These are phyloP conservation scores for Pollimyrus isidori DNA, from an alignment of 2,113 vertebrate genomes.

Conservation along the genomic window DNA sequence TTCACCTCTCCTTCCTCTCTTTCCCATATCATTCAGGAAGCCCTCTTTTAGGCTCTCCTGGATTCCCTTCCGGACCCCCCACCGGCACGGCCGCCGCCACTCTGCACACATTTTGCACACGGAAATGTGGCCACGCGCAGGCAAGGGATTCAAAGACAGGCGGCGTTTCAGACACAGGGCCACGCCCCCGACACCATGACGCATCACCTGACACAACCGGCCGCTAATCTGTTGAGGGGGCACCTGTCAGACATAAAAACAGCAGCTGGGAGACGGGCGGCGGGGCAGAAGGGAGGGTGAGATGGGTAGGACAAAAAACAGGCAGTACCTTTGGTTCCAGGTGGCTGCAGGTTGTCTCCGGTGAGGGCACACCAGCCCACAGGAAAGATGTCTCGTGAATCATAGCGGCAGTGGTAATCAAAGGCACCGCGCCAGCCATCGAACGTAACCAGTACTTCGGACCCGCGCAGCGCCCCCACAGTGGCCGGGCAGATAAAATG, in stretches of 20 bases:
- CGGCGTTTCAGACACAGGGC: neutral
- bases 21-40: neutral
- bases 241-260: neutral
- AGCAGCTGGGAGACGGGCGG: neutral
- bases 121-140: conserved; percentile 7
- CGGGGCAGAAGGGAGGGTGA: neutral
- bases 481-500: conserved; percentile 99
- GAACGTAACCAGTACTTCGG: conserved; percentile 95
- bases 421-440: conserved; percentile 98
- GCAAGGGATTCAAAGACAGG: neutral
- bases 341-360: conserved; percentile 97
- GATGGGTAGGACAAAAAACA: neutral
- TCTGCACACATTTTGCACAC: neutral
- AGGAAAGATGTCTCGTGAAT: conserved; percentile 97
- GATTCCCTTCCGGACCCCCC: neutral
- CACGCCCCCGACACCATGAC: neutral
- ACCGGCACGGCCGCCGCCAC: neutral
- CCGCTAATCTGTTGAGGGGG: neutral
- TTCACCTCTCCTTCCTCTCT: neutral
- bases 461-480: conserved; percentile 91
- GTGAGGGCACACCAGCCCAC: conserved; percentile 95
- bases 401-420: conserved; percentile 98
- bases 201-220: neutral
- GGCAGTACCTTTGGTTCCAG: conserved; percentile 87
- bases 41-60: neutral